phyloP scores from a whole-genome alignment of 2,797 vertebrate species.

The Neopelma chrysocephalum region DNA sequence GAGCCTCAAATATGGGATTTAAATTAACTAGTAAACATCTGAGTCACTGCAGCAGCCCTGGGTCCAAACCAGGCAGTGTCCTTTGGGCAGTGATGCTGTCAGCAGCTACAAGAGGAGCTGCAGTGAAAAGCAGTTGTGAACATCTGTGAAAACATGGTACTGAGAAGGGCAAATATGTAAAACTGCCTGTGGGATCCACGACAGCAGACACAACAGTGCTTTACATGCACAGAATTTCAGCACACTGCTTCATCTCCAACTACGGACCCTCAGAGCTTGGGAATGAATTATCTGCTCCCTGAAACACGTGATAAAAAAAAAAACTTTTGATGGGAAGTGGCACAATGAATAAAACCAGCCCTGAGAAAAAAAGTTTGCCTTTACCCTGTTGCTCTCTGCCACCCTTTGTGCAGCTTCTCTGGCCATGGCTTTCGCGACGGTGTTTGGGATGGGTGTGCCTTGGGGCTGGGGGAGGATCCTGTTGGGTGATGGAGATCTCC shows the following conservation, averaged over 20 bases:
- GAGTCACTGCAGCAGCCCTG: background rate
- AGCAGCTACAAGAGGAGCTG: background rate
- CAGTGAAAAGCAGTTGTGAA: background rate
- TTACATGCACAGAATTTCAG: background rate
- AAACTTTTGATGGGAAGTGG: fast-evolving
- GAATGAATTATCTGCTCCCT: background rate
- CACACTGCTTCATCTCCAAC: background rate
- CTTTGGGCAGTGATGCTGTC: background rate
- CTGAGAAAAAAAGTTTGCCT: background rate
- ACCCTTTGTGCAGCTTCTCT: slow-evolving; percentile 93
- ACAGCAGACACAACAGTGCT: background rate
- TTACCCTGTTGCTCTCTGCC: slow-evolving; percentile 89
- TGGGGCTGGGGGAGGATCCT: slow-evolving; percentile 96
- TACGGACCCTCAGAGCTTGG: background rate
- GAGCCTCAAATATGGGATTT: background rate
- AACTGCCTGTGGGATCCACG: background rate
- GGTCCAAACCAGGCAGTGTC: background rate
- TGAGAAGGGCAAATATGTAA: background rate
- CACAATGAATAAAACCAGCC: background rate
- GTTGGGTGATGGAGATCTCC: slow-evolving; percentile 91
- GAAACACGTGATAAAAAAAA: background rate
- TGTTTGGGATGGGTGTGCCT: slow-evolving; percentile 89
- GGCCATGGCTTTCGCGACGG: slow-evolving; percentile 96
- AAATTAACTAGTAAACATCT: background rate
- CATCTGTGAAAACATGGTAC: background rate